phyloP scores from a whole-genome alignment of 1,140 invertebrate species.

The Prorops nasuta region DNA sequence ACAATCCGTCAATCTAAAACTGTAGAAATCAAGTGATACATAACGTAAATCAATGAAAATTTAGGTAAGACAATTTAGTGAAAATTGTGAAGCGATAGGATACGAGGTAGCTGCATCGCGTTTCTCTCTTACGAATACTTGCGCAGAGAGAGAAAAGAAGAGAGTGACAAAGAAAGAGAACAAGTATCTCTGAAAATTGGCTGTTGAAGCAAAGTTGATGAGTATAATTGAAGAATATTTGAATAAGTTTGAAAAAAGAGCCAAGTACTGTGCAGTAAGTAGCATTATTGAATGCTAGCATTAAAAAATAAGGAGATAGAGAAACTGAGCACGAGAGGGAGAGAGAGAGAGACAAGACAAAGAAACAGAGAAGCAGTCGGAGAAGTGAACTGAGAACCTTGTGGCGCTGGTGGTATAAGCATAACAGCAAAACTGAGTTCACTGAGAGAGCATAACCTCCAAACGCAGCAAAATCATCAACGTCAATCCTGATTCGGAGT shows the following conservation, averaged over 20 bases:
- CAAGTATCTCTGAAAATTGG: conserved; percentile 14
- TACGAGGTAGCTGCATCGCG: neutral
- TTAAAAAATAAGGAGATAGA: too few relatives aligned
- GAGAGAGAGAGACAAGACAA: neutral
- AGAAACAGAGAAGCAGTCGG: neutral
- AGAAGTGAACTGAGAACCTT: neutral
- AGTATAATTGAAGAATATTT: conserved; percentile 15
- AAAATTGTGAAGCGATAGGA: too few relatives aligned
- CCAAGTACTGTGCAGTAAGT: conserved; percentile 1
- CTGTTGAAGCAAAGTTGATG: conserved; percentile 25
- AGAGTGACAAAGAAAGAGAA: conserved; percentile 9
- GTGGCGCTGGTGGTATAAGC: neutral
- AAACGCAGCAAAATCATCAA: neutral
- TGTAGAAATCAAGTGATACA: conserved; percentile 2
- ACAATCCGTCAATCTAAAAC: conserved; percentile 22
- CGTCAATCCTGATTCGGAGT: neutral
- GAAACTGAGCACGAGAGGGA: conserved; percentile 4
- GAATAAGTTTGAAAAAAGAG: conserved; percentile 10
- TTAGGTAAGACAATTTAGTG: neutral
- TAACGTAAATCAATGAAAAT: neutral
- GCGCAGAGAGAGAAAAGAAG: neutral
- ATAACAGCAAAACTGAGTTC: neutral
- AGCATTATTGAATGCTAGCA: too few relatives aligned
- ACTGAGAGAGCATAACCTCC: neutral
- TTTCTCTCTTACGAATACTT: neutral